Conservation (phyloP, 2,888 invertebrate species). For the Monochamus alternatus region DNA sequence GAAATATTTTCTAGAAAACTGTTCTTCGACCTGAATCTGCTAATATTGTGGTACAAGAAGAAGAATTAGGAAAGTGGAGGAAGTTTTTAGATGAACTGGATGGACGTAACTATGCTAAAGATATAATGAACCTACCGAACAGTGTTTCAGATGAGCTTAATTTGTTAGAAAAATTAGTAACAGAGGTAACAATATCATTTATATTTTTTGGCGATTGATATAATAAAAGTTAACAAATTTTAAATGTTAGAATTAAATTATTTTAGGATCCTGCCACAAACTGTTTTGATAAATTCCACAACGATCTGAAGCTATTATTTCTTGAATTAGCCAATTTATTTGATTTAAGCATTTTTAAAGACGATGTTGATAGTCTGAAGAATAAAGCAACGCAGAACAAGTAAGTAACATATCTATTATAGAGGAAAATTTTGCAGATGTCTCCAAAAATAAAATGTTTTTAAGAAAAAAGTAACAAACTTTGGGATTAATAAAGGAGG, state of each 20-base stretch:
- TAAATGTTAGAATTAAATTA: neutral
- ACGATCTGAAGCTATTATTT: constrained; percentile 38
- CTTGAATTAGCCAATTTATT: constrained; percentile 30
- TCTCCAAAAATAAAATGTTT: too few relatives aligned
- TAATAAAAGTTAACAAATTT: too few relatives aligned
- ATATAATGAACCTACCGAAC: constrained; percentile 40
- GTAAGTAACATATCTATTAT: neutral
- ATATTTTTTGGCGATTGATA: too few relatives aligned
- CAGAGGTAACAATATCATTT: constrained; percentile 25
- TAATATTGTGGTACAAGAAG: constrained; percentile 21
- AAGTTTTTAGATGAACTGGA: constrained; percentile 27
- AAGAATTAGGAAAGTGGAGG: constrained; percentile 29
- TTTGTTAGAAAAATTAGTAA: constrained; percentile 37
- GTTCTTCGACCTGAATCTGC: neutral
- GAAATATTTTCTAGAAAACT: constrained; percentile 11
- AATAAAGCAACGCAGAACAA: constrained; percentile 10
- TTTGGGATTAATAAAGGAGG: too few relatives aligned
- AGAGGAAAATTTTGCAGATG: too few relatives aligned
- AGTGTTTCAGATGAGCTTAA: constrained; percentile 41
- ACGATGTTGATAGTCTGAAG: constrained; percentile 26
- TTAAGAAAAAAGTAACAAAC: too few relatives aligned
- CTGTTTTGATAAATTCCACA: constrained; percentile 31
- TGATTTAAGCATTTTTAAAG: constrained; percentile 23
- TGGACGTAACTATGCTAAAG: constrained; percentile 27
- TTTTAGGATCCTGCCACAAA: constrained; percentile 31